Conservation (phyloP, 2,888 invertebrate species). For the Standfussiana lucernea region DNA sequence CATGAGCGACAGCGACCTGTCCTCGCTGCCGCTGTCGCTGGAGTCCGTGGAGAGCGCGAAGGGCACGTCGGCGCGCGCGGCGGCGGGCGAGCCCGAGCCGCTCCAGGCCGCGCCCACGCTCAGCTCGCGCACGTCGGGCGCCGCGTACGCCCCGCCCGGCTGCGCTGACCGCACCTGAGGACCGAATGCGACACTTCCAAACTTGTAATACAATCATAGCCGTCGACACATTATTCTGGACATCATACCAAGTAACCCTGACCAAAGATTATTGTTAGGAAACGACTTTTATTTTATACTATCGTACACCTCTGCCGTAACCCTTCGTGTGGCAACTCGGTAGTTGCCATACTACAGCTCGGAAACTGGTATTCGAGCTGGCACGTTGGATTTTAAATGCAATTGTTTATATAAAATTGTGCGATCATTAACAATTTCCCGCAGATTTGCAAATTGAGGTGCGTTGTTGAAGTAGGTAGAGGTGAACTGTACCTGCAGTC, state of each 20-base stretch:
- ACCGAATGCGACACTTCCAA: too few relatives aligned
- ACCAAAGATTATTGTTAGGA: too few relatives aligned
- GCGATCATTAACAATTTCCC: neutral
- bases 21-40: conserved; percentile 96
- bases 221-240: neutral
- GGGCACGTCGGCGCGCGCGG: conserved; percentile 90
- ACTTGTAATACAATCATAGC: too few relatives aligned
- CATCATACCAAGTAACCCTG: neutral
- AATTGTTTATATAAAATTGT: neutral
- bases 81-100: conserved; percentile 95
- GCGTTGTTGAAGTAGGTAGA: neutral
- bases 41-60: conserved; percentile 98
- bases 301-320: neutral
- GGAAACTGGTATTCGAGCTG: neutral
- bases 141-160: conserved; percentile 84
- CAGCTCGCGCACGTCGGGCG: conserved; percentile 88
- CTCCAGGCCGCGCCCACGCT: conserved; percentile 86
- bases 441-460: neutral
- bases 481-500: conserved; percentile 85
- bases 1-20: conserved; percentile 95
- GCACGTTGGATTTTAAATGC: neutral
- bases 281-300: neutral
- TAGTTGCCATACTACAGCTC: neutral
- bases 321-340: neutral
- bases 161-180: conserved; percentile 39